Base-by-base conservation (phyloP, 2,797 vertebrate genomes). In the Varecia variegata region DNA sequence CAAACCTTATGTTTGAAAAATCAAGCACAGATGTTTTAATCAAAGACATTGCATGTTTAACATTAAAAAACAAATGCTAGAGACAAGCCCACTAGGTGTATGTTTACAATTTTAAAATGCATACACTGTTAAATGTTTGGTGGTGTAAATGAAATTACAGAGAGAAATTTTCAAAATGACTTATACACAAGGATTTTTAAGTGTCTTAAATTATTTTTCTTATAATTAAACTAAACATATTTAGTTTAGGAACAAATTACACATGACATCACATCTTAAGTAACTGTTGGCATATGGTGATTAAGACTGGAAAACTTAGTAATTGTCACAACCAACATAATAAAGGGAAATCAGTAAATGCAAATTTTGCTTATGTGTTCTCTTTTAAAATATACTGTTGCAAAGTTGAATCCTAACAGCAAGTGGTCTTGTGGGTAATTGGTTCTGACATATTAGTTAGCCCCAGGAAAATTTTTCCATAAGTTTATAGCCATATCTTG, bases 21-120 rank as follows among this genome's bases (percentile, higher is more conserved):
- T 98, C 43, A 98, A 98, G 97, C 96, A 90, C 97, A 98, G 96
- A 98, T 98, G 98, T 96, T 98, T 98, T 97, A 97, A 98, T 98
- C 94, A 97, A 94, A 98, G 96, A 90, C 77, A 95, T 10, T 85
- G 43, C 67, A 58, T 97, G 82, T 96, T 98, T 97, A 98, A 95
- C 95, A 97, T 95, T 95, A 94, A 94, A 97, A 30, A 77, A 88
- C 74, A 97, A 98, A 97, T 80, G 95, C 89, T 81, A 96, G 71
- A 95, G 87, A 92, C 73, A 98, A 84, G 32, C 54, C 86, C 93
- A 98, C 96, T 95, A 97, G 67, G 97, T 98, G 45, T 80, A 97
- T 58, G 77, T 97, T 98, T 97, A 98, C 93, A 98, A 97, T 97
- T 98, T 98, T 98, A 83, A 97, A 96, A 97, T 81, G 54, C 68